Base-by-base conservation (phyloP, 2,113 vertebrate species). In the Turdus rufiventris region DNA sequence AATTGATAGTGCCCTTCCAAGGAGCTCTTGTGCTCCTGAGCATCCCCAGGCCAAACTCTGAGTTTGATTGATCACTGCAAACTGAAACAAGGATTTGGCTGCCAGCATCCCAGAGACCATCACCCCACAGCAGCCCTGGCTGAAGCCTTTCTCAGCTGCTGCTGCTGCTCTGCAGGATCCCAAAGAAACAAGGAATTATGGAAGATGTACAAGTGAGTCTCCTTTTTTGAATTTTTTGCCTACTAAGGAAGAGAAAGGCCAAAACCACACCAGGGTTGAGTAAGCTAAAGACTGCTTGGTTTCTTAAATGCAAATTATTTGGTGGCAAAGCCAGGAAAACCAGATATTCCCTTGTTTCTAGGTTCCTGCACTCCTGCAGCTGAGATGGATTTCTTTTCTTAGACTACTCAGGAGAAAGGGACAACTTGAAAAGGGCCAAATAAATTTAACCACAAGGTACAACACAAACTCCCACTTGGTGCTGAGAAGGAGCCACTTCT, bases 401-500 rank as follows among this genome's bases (percentile, higher is more conserved):
- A 34, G 75, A 19, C 62, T 33, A 6, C 67, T 56, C 8, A 3
- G 45, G 58, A 89, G 87, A 91, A 88, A 88, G n/a, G 91, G 29
- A 87, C 89, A 92, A 85, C 75, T 54, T 42, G 51, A 90, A 91
- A 85, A 72, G 72, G 91, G 83, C 79, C 68, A 42, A 86, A 92
- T 58, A 28, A 28, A 79, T 94, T 76, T 85, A 93, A 79, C 38
- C 45, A 81, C 65, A 76, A 74, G 71, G 92, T 63, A 88, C 26
- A 45, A 84, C 88, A 82, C 85, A 78, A 82, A 90, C 86, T 93
- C 93, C 90, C 86, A 91, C 91, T 91, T 61, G 85, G 87, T 89
- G 92, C 89, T 24, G 92, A 78, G 91, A 81, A 91, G 93, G 88
- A 95, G 85, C 75, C 93, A 94, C 87, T 91, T 93, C 40, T 88